Evolutionary conservation across 2,113 vertebrate genomes (phyloP).

Genomic region (Cheilinus undulatus): DNA sequence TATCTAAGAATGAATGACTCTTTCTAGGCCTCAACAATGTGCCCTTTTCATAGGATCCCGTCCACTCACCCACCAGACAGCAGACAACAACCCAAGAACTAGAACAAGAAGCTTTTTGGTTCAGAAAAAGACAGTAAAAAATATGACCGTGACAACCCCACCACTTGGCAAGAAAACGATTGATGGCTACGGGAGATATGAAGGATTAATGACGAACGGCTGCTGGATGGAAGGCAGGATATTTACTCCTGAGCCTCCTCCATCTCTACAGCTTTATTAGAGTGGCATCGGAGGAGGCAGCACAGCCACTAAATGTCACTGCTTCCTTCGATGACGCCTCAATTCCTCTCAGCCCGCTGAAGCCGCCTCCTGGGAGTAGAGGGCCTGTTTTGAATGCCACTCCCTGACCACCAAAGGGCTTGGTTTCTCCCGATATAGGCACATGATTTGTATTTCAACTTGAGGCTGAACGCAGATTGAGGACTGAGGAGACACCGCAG

Average conservation of each 20-base stretch:
- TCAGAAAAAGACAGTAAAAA: neutral
- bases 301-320: slow-evolving; percentile 76
- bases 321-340: slow-evolving; percentile 56
- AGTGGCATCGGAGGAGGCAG: slow-evolving; percentile 41
- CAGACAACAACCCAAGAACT: neutral
- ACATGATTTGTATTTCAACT: slow-evolving; percentile 28
- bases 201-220: slow-evolving; percentile 46
- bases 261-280: slow-evolving; percentile 58
- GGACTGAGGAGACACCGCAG: slow-evolving; percentile 1
- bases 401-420: slow-evolving; percentile 32
- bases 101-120: slow-evolving; percentile 18
- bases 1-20: slow-evolving; percentile 56
- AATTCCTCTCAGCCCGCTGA: slow-evolving; percentile 59
- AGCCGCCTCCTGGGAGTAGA: slow-evolving; percentile 48
- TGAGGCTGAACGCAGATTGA: slow-evolving; percentile 20
- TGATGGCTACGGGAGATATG: slow-evolving; percentile 40
- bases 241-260: slow-evolving; percentile 52
- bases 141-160: neutral
- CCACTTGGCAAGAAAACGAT: slow-evolving; percentile 11
- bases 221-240: slow-evolving; percentile 47
- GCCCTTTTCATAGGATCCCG: slow-evolving; percentile 2
- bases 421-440: slow-evolving; percentile 9
- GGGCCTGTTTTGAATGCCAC: slow-evolving; percentile 68
- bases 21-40: neutral
- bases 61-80: slow-evolving; percentile 1